Evolutionary conservation across 2,113 vertebrate species (phyloP).

Genomic region (Pterocles gutturalis): DNA sequence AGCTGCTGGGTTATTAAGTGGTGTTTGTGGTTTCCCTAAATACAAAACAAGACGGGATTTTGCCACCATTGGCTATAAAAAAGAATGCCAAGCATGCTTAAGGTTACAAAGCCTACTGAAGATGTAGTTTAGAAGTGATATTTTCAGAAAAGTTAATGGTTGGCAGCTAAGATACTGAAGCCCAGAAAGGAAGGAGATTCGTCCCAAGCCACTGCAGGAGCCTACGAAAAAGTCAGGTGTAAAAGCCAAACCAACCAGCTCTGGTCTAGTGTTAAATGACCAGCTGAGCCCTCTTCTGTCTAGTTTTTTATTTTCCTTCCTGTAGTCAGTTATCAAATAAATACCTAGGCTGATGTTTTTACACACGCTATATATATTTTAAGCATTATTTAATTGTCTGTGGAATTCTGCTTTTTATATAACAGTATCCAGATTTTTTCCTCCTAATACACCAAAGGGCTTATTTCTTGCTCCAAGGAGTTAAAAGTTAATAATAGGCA

Average conservation of each 20-base stretch:
- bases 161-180: not conserved
- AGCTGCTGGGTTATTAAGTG: constrained; percentile 9
- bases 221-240: not conserved
- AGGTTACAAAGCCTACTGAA: not conserved
- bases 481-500: not conserved
- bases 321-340: not conserved
- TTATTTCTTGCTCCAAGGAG: not conserved
- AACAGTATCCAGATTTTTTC: not conserved
- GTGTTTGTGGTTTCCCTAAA: constrained; percentile 17
- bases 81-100: not conserved
- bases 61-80: not conserved
- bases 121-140: not conserved
- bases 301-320: not conserved
- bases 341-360: not conserved
- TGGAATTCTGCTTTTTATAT: not conserved
- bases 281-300: not conserved
- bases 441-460: not conserved
- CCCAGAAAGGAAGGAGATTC: not conserved
- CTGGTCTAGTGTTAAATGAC: not conserved
- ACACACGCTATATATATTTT: not conserved
- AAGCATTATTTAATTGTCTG: not conserved
- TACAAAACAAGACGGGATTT: not conserved
- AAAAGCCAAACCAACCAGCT: not conserved
- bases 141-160: not conserved
- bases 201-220: not conserved